Conservation (phyloP, 1,140 invertebrate species). For the Cheumatopsyche charites region DNA sequence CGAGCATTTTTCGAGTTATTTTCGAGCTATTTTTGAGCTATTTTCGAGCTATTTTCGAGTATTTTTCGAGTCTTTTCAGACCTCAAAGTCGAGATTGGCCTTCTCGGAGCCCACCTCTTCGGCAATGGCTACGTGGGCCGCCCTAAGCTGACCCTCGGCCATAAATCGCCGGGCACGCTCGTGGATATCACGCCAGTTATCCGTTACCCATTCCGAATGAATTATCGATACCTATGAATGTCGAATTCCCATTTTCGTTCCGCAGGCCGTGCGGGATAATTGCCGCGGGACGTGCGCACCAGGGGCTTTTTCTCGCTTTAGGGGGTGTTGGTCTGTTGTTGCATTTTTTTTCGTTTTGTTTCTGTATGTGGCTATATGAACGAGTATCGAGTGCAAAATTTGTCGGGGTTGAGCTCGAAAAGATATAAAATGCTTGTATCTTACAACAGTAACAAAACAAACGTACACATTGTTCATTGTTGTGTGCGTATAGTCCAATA, state of each 20-base stretch:
- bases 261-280: slow-evolving; percentile 18
- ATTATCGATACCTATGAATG: slow-evolving; percentile 36
- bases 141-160: slow-evolving; percentile 15
- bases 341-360: neutral
- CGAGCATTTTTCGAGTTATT: too few species aligned
- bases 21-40: too few species aligned
- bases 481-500: too few species aligned
- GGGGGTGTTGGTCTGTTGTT: neutral
- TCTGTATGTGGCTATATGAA: neutral
- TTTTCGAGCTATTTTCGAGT: too few species aligned
- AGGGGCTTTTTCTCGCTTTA: neutral
- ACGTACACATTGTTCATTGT: too few species aligned
- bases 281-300: neutral
- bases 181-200: slow-evolving; percentile 35
- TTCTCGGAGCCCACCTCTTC: too few species aligned
- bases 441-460: too few species aligned
- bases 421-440: too few species aligned
- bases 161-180: slow-evolving; percentile 33
- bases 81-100: too few species aligned
- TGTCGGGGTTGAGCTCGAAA: too few species aligned
- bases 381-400: neutral
- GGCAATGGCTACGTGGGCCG: neutral
- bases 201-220: slow-evolving; percentile 38
- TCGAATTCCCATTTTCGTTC: slow-evolving; percentile 29
- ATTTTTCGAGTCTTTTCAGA: too few species aligned